These are phyloP conservation scores for Diplodus sargus DNA, from an alignment of 2,797 vertebrate species.

Conservation along the genomic window DNA sequence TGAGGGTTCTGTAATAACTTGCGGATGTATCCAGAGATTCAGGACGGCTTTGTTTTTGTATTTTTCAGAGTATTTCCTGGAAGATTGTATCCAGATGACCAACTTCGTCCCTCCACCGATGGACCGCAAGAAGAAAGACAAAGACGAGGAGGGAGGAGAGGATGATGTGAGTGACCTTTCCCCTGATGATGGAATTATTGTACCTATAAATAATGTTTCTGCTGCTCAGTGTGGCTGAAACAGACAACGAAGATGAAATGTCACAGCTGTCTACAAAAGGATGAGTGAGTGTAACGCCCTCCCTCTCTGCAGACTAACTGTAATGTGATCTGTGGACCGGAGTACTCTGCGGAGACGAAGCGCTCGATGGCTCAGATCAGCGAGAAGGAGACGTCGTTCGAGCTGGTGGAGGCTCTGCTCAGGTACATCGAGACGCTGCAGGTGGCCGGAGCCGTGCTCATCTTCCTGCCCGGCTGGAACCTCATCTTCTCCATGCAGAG, in stretches of 20 bases:
- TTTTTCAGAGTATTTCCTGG: slow-evolving; percentile 93
- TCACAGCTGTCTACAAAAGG: too few species aligned
- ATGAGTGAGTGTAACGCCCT: not conserved
- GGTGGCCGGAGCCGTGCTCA: slow-evolving; percentile 90
- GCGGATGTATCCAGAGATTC: too few species aligned
- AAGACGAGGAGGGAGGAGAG: slow-evolving; percentile 91
- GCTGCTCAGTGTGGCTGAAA: not conserved
- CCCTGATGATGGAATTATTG: not conserved
- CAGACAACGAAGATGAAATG: not conserved
- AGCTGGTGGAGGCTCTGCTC: slow-evolving; percentile 94
- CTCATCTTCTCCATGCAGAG: slow-evolving; percentile 97
- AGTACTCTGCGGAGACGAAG: slow-evolving; percentile 91
- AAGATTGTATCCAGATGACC: slow-evolving; percentile 99
- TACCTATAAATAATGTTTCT: not conserved
- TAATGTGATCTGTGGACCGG: slow-evolving; percentile 89
- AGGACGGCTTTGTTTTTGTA: too few species aligned
- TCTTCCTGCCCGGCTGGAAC: slow-evolving; percentile 98
- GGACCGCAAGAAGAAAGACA: slow-evolving; percentile 95
- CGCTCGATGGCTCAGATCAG: slow-evolving; percentile 91
- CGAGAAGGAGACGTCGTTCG: slow-evolving; percentile 95
- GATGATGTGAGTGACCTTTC: slow-evolving; percentile 73
- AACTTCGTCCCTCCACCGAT: slow-evolving; percentile 91
- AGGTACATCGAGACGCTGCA: slow-evolving; percentile 93
- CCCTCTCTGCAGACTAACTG: slow-evolving; percentile 89
- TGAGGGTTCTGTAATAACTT: too few species aligned